Evolutionary conservation across 2,888 invertebrate genomes (phyloP), one percentile per base, ranked within the genome.

Genomic region (Caenorhabditis macrosperma): DNA sequence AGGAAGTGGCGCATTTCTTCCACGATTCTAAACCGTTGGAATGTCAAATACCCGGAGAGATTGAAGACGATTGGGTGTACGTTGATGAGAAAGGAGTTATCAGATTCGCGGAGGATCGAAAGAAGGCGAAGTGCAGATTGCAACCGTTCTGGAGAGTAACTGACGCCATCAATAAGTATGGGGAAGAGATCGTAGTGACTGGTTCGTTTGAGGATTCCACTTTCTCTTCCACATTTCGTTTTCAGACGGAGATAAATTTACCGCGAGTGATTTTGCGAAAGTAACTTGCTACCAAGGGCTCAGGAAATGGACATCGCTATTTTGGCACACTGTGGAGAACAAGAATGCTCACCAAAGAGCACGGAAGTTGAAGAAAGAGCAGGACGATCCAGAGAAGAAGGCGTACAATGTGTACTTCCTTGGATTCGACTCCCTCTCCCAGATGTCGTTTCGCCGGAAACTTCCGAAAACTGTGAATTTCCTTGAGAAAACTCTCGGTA

Each of bases 341-440:
- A 7, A 7, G n/a, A 33, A 41, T 5, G 55, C 24, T 4, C 38
- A 72, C n/a, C 28, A 28, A 24, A 57, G 33, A 57, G 57, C 55
- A 2, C 35, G 20, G 10, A 20, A 20, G 22, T 7, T 9, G 15
- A 33, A 10, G 50, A 64, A 59, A 41, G 5, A 22, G 41, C 28
- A 22, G 44, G 15, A 22, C 24, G n/a, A 24, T 1, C 17, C 35
- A 6, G 38, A 35, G n/a, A 38, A 50, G 22, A 64, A 46, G n/a
- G 1, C 15, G 20, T 57, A 38, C 17, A 66, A 66, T 48, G 38
- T 74, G 1, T 74, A 57, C 35, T 63, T 74, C 33, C 30, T 74
- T 12, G 74, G 72, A 0, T 94, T 95, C 87, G 96, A 97, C 91
- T 96, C 96, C 0, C 91, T 96, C 0, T 95, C 96, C 0, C 93